Base-by-base conservation (phyloP, 2,113 vertebrate species). In the Nothobranchius kuhntae region DNA sequence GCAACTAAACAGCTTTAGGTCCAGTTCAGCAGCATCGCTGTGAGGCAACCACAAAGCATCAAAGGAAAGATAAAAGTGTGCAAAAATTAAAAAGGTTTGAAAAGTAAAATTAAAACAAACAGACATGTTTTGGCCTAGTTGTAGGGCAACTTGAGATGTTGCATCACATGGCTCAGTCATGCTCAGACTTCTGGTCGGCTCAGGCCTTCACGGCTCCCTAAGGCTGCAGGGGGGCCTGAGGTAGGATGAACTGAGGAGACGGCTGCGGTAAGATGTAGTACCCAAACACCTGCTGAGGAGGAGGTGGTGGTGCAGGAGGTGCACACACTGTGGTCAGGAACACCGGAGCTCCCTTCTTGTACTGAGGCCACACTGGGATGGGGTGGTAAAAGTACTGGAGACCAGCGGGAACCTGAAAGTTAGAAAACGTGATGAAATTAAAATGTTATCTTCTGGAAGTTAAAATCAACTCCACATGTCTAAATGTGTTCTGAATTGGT, bases 181-280 rank as follows among this genome's bases (percentile, higher is more conserved):
- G 53, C 71, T 61, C 48, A 9, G 14, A 46, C 1, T 45, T 40
- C 35, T 35, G 53, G 64, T 50, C 0, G 36, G 30, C 66, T 55
- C 86, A 87, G 52, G 85, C 80, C 62, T 85, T 91, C 63, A 80
- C 89, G 3, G 75, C 60, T 13, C 78, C 88, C 86, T 89, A 91
- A 3, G 89, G 78, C 68, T 91, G 89, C 59, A 92, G 60, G 45
- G 85, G 17, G 65, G 91, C 90, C 24, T 91, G 90, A 44, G 93
- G 92, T 52, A 94, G 11, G 53, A 94, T 89, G 84, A 94, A 94
- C 75, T 91, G 92, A 0, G 91, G 90, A 13, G 86, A 40, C 0
- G 77, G 73, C 58, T 89, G 91, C 2, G 89, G 89, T 47, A 91
- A 24, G 44, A 93, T 65, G 71, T 91, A 93, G 84, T 92, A 93